These are phyloP conservation scores for Sebastes aleutianus DNA, from an alignment of 2,797 vertebrate species.

Conservation along the genomic window DNA sequence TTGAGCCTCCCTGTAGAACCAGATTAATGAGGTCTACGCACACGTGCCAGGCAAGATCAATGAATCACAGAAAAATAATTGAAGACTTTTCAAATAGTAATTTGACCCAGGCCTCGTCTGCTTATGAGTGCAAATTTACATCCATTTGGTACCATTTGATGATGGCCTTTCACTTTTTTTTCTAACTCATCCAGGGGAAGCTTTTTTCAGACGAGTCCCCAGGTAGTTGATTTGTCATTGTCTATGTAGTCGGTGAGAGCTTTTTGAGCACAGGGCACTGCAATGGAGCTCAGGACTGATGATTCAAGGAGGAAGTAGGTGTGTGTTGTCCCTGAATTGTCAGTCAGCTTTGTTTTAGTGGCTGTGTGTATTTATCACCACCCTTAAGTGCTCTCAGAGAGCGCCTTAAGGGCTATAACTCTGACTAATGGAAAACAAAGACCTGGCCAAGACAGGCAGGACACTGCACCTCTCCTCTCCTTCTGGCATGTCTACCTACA, in stretches of 20 bases:
- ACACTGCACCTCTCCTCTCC: slow-evolving; percentile 55
- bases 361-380: slow-evolving; percentile 77
- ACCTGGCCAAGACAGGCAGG: slow-evolving; percentile 61
- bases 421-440: slow-evolving; percentile 80
- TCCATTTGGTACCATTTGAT: neutral
- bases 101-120: neutral
- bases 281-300: neutral
- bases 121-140: slow-evolving; percentile 7
- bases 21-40: slow-evolving; percentile 37
- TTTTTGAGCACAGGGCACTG: neutral
- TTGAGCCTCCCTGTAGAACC: slow-evolving; percentile 28
- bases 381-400: slow-evolving; percentile 74
- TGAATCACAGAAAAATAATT: slow-evolving; percentile 33
- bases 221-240: slow-evolving; percentile 11
- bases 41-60: slow-evolving; percentile 23
- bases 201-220: neutral
- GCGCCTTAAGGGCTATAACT: slow-evolving; percentile 72
- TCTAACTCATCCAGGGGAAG: neutral
- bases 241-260: slow-evolving; percentile 10
- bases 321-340: slow-evolving; percentile 73
- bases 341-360: slow-evolving; percentile 76
- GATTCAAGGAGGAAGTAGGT: slow-evolving; percentile 44
- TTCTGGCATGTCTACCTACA: slow-evolving; percentile 3
- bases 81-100: slow-evolving; percentile 10
- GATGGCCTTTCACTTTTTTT: neutral